Evolutionary conservation across 1,140 invertebrate species (phyloP).

Genomic region (Zaprionus ghesquierei): DNA sequence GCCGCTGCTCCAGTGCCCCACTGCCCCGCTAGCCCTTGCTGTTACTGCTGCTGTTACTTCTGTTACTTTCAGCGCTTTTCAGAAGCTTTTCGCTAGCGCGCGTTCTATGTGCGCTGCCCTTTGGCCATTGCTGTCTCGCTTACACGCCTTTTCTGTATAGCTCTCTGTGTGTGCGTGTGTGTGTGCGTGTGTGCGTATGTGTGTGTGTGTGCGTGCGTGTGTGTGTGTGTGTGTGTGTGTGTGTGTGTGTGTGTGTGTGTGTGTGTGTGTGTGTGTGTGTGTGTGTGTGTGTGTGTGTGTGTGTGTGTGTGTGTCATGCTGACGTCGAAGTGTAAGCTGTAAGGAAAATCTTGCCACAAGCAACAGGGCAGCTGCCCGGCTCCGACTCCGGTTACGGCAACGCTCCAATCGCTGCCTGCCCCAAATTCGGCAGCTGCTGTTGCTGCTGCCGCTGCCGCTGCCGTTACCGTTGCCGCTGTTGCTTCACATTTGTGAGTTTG

Average conservation of each 20-base stretch:
- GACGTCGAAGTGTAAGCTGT: conserved; percentile 46
- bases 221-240: neutral
- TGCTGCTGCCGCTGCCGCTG: conserved; percentile 19
- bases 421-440: conserved; percentile 47
- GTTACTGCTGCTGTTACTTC: neutral
- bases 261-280: neutral
- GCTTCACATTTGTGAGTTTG: conserved; percentile 56
- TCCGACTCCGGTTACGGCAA: neutral
- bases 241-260: neutral
- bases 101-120: conserved; percentile 25
- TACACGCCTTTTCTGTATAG: conserved; percentile 18
- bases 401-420: neutral
- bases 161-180: conserved; percentile 6
- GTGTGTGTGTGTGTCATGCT: conserved; percentile 29
- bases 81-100: conserved; percentile 52
- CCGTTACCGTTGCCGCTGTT: conserved; percentile 29
- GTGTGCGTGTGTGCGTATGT: too few species aligned
- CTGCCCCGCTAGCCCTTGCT: neutral
- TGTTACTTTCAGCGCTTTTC: conserved; percentile 25
- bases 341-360: conserved; percentile 65
- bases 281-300: neutral
- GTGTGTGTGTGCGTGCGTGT: too few species aligned
- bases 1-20: conserved; percentile 8
- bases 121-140: conserved; percentile 47
- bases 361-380: conserved; percentile 56